phyloP scores from a whole-genome alignment of 2,797 vertebrate genomes.

The Sciurus carolinensis region DNA sequence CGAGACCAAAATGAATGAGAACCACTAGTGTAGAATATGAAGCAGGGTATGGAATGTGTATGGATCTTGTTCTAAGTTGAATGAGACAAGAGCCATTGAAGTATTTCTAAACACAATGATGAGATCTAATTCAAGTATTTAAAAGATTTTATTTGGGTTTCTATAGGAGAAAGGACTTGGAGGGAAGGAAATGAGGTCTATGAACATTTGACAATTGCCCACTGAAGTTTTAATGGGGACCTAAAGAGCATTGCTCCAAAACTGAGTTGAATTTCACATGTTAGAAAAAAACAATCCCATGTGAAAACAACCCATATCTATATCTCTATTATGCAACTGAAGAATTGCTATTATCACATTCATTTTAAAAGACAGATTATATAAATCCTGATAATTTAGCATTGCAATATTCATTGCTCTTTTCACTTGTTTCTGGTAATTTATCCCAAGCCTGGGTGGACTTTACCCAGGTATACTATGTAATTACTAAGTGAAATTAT shows the following conservation, averaged over 20 bases:
- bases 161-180: background rate
- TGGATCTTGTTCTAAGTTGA: background rate
- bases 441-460: background rate
- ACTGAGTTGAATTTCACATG: constrained; percentile 15
- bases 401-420: background rate
- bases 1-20: background rate
- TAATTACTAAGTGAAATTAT: constrained; percentile 63
- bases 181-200: background rate
- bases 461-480: background rate
- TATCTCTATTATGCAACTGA: background rate
- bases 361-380: constrained; percentile 53
- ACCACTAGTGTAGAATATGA: background rate
- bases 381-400: constrained; percentile 8
- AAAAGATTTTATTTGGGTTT: background rate
- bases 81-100: background rate
- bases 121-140: background rate
- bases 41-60: background rate
- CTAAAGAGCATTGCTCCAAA: background rate
- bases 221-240: background rate
- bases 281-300: background rate
- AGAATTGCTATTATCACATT: background rate
- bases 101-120: constrained; percentile 18
- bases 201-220: background rate
- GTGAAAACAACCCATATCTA: background rate
- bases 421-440: constrained; percentile 6